A percentile compares a stretch with the other conserved stretches of the same genome.
Evolutionary conservation across 2,113 vertebrate species (phyloP).

Genomic region (Anser cygnoides): DNA sequence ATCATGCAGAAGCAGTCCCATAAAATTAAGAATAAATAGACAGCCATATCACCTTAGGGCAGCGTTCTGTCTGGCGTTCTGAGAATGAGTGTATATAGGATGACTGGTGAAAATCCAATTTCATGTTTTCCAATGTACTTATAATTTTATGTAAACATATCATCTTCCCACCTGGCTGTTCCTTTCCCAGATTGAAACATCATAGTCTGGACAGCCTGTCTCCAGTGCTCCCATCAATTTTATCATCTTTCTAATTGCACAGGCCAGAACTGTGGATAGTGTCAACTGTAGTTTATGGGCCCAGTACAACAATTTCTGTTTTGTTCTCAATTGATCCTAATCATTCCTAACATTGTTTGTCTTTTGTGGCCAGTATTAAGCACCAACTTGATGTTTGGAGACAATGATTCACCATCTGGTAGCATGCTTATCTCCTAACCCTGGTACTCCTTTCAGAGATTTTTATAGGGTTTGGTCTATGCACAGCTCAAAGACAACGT

Average conservation of each 20-base stretch:
- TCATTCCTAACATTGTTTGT: neutral
- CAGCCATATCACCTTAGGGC: neutral
- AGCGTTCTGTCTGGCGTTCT: neutral
- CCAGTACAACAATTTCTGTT: neutral
- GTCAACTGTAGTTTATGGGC: neutral
- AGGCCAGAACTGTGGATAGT: neutral
- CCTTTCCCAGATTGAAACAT: neutral
- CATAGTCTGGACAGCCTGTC: neutral
- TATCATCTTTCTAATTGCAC: neutral
- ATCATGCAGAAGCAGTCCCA: neutral
- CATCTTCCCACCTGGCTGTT: neutral
- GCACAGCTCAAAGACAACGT: neutral
- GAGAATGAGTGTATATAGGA: neutral
- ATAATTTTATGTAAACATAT: neutral
- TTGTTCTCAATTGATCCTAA: neutral
- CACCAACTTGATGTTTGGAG: neutral
- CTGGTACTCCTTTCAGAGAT: neutral
- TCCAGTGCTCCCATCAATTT: neutral
- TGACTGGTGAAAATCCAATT: neutral
- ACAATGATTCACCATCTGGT: neutral
- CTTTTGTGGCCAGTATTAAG: neutral
- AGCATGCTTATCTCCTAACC: neutral
- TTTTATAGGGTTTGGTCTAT: neutral
- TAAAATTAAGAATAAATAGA: neutral
- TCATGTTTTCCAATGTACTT: neutral